Evolutionary conservation across 2,113 vertebrate genomes (phyloP).

Genomic region (Catharus fuscescens): DNA sequence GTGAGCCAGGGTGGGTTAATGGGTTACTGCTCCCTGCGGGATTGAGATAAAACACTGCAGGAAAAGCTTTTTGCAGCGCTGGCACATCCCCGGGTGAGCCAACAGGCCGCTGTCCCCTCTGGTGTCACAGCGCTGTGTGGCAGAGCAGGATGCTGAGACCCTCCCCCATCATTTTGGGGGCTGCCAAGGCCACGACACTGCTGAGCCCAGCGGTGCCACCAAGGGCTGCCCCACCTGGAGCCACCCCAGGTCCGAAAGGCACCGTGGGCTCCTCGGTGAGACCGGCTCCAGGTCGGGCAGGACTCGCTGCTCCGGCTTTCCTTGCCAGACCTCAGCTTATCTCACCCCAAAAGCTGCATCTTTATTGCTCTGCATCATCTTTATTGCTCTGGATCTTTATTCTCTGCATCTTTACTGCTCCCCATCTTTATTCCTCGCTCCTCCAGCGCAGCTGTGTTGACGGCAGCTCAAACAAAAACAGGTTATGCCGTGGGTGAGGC

Average conservation of each 20-base stretch:
- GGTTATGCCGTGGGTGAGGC: constrained; percentile 25
- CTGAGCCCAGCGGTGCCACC: neutral
- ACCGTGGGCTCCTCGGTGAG: neutral
- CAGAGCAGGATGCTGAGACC: neutral
- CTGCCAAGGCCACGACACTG: accelerated
- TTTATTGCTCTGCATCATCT: neutral
- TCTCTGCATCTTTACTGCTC: neutral
- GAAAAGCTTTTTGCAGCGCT: neutral
- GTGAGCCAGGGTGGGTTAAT: neutral
- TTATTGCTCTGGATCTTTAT: neutral
- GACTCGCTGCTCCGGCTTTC: constrained; percentile 38
- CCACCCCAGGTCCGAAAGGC: neutral
- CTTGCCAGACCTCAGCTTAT: constrained; percentile 43
- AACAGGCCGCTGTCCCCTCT: accelerated
- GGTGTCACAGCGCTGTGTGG: accelerated
- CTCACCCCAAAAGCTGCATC: neutral
- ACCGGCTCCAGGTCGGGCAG: neutral
- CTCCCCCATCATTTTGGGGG: neutral
- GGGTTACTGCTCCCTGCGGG: neutral
- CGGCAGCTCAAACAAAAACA: neutral
- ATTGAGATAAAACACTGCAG: accelerated
- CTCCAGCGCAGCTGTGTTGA: constrained; percentile 51
- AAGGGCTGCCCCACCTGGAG: neutral
- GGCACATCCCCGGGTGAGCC: neutral
- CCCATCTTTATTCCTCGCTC: neutral